Base-by-base conservation (phyloP, 2,113 vertebrate genomes). In the Hyaena hyaena region DNA sequence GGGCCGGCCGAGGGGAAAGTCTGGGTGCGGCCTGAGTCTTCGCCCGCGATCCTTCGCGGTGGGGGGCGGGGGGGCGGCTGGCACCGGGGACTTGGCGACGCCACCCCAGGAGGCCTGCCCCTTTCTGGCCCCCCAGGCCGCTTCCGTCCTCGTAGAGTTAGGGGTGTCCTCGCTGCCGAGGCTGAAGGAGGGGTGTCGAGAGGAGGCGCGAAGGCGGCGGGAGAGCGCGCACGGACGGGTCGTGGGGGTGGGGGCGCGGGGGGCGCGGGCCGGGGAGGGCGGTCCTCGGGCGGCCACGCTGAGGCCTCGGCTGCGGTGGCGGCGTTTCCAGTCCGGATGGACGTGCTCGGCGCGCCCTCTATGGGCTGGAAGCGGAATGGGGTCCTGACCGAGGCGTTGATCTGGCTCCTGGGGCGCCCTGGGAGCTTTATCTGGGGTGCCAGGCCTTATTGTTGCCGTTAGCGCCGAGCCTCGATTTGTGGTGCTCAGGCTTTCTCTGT, bases 321-420 rank as follows among this genome's bases (percentile, higher is more conserved):
- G 45, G 4, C 3, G 87, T 63, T 53, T 65, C 5, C 43, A 0
- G 16, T 2, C 79, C 0, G 87, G 63, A 95, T 96, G 98, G 97
- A 96, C 95, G 94, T 96, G 98, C 97, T 98, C 96, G 88, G 77
- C 96, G 99, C 98, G 98, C 99, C 98, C 99, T 98, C 99, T 99
- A 97, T 98, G 97, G 99, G 98, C 66, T 11, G 63, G 65, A 80
- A 45, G 84, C 5, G 66, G 98, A 39, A 92, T 11, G 43, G 39
- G 86, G 96, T 33, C 45, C 55, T 39, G 93, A 15, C 3, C 14
- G 73, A 12, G 11, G 55, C 24, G 16, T 11, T 1, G 14, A 6
- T 26, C 55, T 3, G 2, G 15, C 53, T 65, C 23, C 11, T 9
- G 23, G 45, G n/a, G 58, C 10, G 24, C 73, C 5, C 5, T 6